phyloP scores from a whole-genome alignment of 1,140 invertebrate species.

The Hetaerina americana region DNA sequence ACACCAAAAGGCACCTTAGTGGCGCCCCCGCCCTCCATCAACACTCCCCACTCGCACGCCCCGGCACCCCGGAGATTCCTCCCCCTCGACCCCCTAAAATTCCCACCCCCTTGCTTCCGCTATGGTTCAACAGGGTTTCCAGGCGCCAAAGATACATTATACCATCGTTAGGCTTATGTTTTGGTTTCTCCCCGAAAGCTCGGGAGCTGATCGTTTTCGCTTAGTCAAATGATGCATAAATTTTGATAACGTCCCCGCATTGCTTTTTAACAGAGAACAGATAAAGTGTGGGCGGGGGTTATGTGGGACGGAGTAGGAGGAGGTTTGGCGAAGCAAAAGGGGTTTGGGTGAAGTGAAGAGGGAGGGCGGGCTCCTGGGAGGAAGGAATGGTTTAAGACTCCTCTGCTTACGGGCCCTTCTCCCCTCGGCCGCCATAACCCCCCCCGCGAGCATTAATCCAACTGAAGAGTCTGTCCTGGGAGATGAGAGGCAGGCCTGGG shows the following conservation, averaged over 20 bases:
- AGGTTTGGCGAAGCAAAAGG: no score
- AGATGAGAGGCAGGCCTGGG: no score
- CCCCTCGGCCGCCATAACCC: no score
- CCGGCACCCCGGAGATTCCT: background rate
- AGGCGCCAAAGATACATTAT: constrained; percentile 12
- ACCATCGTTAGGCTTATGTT: constrained; percentile 17
- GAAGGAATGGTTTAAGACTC: no score
- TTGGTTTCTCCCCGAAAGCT: constrained; percentile 8
- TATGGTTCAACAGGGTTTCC: background rate
- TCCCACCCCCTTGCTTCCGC: background rate
- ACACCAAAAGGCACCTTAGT: background rate
- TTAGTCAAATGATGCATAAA: constrained; percentile 20
- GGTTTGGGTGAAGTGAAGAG: no score
- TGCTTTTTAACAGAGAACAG: constrained; percentile 13
- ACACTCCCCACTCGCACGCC: no score
- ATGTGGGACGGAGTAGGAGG: no score
- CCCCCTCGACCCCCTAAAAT: background rate
- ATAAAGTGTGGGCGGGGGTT: constrained; percentile 7
- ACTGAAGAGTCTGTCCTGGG: no score
- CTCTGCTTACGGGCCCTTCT: no score
- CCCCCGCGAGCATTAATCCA: no score
- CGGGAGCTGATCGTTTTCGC: constrained; percentile 17
- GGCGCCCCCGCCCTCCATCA: no score
- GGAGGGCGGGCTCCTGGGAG: no score
- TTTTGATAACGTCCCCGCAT: constrained; percentile 17